Conservation (phyloP, 2,888 invertebrate genomes). For the Orthosia incerta region DNA sequence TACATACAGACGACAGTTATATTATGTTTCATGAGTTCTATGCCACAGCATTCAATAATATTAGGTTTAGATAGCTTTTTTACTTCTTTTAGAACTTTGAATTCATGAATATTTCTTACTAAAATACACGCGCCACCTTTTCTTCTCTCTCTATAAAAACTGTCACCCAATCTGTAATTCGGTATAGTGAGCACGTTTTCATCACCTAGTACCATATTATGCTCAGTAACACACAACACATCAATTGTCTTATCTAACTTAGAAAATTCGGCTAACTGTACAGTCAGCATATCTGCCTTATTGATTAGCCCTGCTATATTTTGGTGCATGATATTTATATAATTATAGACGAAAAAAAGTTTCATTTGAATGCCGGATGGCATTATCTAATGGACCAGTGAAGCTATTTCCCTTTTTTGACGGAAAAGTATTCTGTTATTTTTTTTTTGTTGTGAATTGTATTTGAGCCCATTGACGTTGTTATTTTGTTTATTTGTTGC, state of each 20-base stretch:
- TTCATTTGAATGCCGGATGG: neutral
- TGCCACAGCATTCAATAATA: too few relatives aligned
- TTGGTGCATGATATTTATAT: neutral
- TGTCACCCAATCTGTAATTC: too few relatives aligned
- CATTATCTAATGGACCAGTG: neutral
- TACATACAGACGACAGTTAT: too few relatives aligned
- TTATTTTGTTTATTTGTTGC: neutral
- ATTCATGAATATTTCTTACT: too few relatives aligned
- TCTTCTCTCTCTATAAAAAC: too few relatives aligned
- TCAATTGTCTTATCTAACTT: constrained; percentile 1
- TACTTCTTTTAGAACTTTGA: too few relatives aligned
- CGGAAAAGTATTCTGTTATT: constrained; percentile 3
- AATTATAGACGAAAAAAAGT: neutral
- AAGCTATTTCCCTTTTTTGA: neutral
- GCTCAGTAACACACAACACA: constrained; percentile 13
- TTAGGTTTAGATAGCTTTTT: too few relatives aligned
- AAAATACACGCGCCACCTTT: too few relatives aligned
- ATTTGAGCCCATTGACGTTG: too few relatives aligned
- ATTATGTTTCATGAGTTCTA: too few relatives aligned
- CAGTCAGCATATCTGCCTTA: constrained; percentile 10
- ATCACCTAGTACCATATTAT: neutral
- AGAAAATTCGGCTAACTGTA: neutral
- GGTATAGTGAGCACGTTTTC: too few relatives aligned
- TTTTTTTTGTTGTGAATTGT: neutral
- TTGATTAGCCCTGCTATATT: neutral